Evolutionary conservation across 2,888 invertebrate species (phyloP).

Genomic region (Mellilla xanthometata): DNA sequence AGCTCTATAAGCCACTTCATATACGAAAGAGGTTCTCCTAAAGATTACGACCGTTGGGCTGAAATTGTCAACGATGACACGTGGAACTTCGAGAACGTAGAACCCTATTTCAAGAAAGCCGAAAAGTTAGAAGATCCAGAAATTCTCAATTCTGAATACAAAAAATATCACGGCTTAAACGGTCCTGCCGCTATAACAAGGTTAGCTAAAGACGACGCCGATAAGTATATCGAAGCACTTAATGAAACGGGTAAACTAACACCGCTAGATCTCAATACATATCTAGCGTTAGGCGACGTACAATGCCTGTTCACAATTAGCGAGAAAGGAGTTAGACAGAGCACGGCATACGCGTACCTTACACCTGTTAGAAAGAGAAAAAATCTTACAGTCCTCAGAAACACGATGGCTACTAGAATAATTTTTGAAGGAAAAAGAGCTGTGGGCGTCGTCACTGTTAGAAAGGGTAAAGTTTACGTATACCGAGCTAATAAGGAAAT

Average conservation of each 20-base stretch:
- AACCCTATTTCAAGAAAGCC: constrained; percentile 46
- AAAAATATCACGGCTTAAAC: constrained; percentile 47
- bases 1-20: constrained; percentile 41
- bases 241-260: constrained; percentile 58
- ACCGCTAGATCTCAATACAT: constrained; percentile 29
- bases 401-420: constrained; percentile 68
- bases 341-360: constrained; percentile 73
- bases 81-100: constrained; percentile 41
- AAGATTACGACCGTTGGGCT: constrained; percentile 44
- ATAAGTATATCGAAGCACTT: constrained; percentile 52
- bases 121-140: constrained; percentile 38
- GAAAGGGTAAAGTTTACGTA: constrained; percentile 37
- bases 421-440: constrained; percentile 64
- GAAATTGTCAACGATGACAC: constrained; percentile 27
- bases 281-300: constrained; percentile 56
- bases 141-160: constrained; percentile 31
- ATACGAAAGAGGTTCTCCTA: constrained; percentile 36
- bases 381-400: constrained; percentile 60
- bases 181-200: constrained; percentile 62
- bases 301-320: constrained; percentile 63
- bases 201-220: constrained; percentile 28
- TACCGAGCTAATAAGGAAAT: constrained; percentile 61
- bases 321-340: constrained; percentile 65
- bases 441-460: constrained; percentile 45
- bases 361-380: constrained; percentile 38